Evolutionary conservation across 2,113 vertebrate genomes (phyloP), one percentile per base, ranked within the genome.

Genomic region (Sander vitreus): DNA sequence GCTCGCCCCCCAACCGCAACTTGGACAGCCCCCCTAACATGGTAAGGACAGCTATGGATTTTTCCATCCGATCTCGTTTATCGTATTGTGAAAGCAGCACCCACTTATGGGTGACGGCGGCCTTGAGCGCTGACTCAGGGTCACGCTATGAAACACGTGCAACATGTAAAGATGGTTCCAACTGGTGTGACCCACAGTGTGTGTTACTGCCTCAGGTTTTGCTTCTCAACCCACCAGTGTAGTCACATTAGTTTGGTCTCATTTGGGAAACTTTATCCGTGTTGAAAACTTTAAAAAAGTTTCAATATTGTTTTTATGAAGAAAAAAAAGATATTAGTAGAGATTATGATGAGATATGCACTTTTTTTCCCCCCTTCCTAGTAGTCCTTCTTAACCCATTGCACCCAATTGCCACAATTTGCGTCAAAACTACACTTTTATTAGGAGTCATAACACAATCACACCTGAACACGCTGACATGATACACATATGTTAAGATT

Each of bases 1-100:
- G 96, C 93, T 97, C 95, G 15, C 96, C 97, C 94, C 96, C 95
- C 86, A 95, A 96, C 86, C 91, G 91, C 48, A 83, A 81, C 95
- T 96, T 96, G 94, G 97, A 98, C 95, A 99, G 97, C 95, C 97
- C 97, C 93, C 93, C 96, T 90, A 96, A 92, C 97, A 97, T 90
- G 85, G 93, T 94, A 85, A 93, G 91, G 65, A 59, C 59, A 7
- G 64, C 13, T 1, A 7, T 2, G 1, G 0, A 0, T 9, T 21
- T 60, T 11, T 27, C 13, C 21, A 25, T 51, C 1, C 11, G 0
- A 23, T 48, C 21, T 45, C 1, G 0, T 8, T 48, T 21, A 25
- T 14, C 2, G 65, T 69, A 8, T 72, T 55, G 30, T 13, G 21
- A 2, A 5, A n/a, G 53, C 25, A 3, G 48, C 25, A 3, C 53